These are phyloP conservation scores for Orthosia gracilis DNA, from an alignment of 2,888 invertebrate genomes.

Conservation along the genomic window DNA sequence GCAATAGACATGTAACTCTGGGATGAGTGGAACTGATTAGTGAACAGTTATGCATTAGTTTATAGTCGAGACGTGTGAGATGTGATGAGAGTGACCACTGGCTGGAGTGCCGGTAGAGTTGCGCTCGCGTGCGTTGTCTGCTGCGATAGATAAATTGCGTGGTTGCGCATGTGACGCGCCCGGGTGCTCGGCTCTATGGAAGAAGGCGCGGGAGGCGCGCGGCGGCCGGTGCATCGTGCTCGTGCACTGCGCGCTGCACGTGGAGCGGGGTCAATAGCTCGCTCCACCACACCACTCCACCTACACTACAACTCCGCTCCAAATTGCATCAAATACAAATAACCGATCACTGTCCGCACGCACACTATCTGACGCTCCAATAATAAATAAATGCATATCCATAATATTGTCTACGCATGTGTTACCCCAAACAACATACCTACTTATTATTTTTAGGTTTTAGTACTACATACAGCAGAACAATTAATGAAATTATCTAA, in stretches of 20 bases:
- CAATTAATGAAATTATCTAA: background rate
- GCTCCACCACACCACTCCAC: conserved; percentile 73
- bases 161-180: conserved; percentile 51
- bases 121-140: conserved; percentile 32
- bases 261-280: conserved; percentile 85
- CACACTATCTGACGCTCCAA: conserved; percentile 47
- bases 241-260: conserved; percentile 75
- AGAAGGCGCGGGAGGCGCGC: conserved; percentile 22
- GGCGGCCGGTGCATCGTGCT: conserved; percentile 65
- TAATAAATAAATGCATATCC: conserved; percentile 52
- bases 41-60: conserved; percentile 33
- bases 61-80: conserved; percentile 12
- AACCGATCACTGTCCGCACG: conserved; percentile 70
- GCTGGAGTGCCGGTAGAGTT: conserved; percentile 1
- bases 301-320: conserved; percentile 63
- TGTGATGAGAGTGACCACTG: conserved; percentile 36
- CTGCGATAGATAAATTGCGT: conserved; percentile 64
- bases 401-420: conserved; percentile 39
- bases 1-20: conserved; percentile 34
- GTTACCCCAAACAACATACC: conserved; percentile 13
- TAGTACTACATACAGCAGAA: background rate
- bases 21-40: conserved; percentile 46
- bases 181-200: conserved; percentile 14
- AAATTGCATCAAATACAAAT: conserved; percentile 59
- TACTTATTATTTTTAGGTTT: conserved; percentile 2